phyloP scores from a whole-genome alignment of 2,888 invertebrate genomes.

The Palloptera scutellata region DNA sequence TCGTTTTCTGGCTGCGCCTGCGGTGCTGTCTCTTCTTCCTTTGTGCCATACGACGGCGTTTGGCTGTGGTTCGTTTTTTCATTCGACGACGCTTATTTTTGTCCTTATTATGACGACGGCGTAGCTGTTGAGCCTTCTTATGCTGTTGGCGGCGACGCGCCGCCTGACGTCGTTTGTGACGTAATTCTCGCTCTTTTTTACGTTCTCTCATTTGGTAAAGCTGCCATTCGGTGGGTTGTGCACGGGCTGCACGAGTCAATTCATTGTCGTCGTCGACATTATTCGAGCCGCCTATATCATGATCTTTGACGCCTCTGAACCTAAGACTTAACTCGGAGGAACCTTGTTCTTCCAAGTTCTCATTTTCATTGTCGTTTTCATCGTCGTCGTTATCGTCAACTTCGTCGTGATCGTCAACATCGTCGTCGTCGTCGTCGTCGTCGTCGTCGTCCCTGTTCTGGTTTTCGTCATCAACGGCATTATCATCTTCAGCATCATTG shows the following conservation, averaged over 20 bases:
- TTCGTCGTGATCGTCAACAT: neutral
- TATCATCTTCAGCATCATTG: constrained; percentile 1
- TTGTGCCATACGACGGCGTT: constrained; percentile 2
- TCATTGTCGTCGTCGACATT: neutral
- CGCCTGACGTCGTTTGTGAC: constrained; percentile 31
- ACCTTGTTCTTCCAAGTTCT: constrained; percentile 26
- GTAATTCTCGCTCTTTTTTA: constrained; percentile 39
- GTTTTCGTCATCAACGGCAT: constrained; percentile 8
- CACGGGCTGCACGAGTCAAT: constrained; percentile 32
- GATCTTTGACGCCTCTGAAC: neutral
- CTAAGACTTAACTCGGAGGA: neutral
- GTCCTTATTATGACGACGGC: neutral
- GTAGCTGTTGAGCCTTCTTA: neutral
- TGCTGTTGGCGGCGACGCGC: constrained; percentile 16
- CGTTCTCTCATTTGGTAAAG: constrained; percentile 26
- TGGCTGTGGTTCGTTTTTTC: neutral
- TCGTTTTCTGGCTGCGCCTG: neutral
- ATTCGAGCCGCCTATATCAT: too few species aligned
- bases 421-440: neutral
- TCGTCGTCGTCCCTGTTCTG: neutral
- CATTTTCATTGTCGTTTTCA: constrained; percentile 29
- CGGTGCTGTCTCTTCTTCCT: neutral
- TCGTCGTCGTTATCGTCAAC: constrained; percentile 15
- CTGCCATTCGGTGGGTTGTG: constrained; percentile 36
- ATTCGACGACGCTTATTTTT: constrained; percentile 10